Evolutionary conservation across 2,113 vertebrate genomes (phyloP), one percentile per base, ranked within the genome.

Genomic region (Felis catus): DNA sequence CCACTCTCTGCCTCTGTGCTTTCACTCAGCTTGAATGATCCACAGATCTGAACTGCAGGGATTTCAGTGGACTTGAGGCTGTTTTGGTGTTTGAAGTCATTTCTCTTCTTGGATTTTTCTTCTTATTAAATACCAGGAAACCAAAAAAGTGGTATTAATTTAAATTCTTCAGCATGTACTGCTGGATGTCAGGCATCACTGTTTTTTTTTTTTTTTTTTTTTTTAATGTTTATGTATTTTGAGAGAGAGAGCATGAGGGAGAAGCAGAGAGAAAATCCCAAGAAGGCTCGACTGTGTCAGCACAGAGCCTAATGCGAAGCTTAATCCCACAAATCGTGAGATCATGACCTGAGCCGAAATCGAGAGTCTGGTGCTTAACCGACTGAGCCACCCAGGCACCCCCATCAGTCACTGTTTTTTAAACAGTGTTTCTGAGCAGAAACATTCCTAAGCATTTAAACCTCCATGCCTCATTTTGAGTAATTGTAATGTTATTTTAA

Each of bases 31-130:
- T 98, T 90, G 41, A 61, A 55, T 0, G 0, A 95, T 86, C 82
- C n/a, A 78, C 82, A 97, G 95, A 94, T 39, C 71, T 71, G 36
- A 97, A 95, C 89, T 29, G 78, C 92, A 91, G 31, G 48, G 27
- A 79, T 93, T 39, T 66, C 21, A 18, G 0, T 10, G 58, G 21
- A 36, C 25, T 45, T 11, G 92, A 70, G 14, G 8, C n/a, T 1
- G 0, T 55, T 55, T 19, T 58, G 16, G 19, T 45, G 3, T 31
- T 29, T 45, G 10, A 88, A 48, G 58, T 90, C 84, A n/a, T 80
- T 78, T 19, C 15, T 66, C 39, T 10, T 3, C 79, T 76, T 91
- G n/a, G 58, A 16, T 58, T 96, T 85, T 89, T 88, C 66, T 61
- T 55, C 12, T 39, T 55, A 19, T 48, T 51, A 95, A 93, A 71